phyloP scores from a whole-genome alignment of 2,888 invertebrate genomes.

The Alitta virens region DNA sequence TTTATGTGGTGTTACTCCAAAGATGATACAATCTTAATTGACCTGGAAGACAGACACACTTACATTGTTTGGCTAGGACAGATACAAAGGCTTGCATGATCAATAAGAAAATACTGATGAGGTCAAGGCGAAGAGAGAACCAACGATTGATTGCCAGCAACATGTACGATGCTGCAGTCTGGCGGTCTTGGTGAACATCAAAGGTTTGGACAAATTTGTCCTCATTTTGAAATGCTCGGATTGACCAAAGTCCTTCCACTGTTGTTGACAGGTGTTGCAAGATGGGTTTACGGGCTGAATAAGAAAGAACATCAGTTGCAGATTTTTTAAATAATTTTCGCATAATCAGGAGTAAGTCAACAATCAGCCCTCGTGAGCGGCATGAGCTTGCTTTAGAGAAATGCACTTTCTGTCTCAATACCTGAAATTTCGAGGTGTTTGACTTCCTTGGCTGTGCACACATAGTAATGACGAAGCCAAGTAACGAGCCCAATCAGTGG shows the following conservation, averaged over 20 bases:
- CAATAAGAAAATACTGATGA: conserved; percentile 32
- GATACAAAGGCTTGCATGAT: conserved; percentile 17
- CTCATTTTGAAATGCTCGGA: conserved; percentile 33
- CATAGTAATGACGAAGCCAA: conserved; percentile 30
- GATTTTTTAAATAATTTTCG: too few relatives aligned
- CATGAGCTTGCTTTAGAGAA: too few relatives aligned
- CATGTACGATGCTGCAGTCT: conserved; percentile 39
- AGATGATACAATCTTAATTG: too few relatives aligned
- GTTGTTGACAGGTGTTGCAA: conserved; percentile 39
- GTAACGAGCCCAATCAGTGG: conserved; percentile 33
- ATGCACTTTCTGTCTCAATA: too few relatives aligned
- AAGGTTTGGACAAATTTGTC: conserved; percentile 36
- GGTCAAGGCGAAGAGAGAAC: conserved; percentile 38
- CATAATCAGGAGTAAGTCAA: too few relatives aligned
- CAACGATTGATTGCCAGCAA: conserved; percentile 36
- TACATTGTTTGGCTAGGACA: conserved; percentile 14
- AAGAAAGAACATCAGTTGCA: background rate
- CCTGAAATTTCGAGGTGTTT: conserved; percentile 29
- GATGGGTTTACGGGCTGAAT: conserved; percentile 35
- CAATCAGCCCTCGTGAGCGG: too few relatives aligned
- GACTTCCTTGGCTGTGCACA: conserved; percentile 35
- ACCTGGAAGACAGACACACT: too few relatives aligned
- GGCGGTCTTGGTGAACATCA: conserved; percentile 56
- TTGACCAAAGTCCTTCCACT: conserved; percentile 35
- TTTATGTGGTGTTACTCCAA: too few relatives aligned